phyloP scores from a whole-genome alignment of 2,888 invertebrate species.

The Hypomecis atomaria region DNA sequence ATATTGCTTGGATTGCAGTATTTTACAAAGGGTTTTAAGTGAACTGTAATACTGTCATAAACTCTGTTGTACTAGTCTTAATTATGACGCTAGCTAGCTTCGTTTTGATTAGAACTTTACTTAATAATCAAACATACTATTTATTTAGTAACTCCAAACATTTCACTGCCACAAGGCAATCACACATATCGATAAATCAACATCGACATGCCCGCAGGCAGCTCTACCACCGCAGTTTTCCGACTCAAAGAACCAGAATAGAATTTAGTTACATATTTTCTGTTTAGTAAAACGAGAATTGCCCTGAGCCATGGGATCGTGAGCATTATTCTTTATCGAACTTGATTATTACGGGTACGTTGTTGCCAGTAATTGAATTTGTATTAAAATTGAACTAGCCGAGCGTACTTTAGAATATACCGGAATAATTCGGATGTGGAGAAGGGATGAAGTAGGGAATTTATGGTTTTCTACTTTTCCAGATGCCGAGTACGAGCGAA shows the following conservation, averaged over 20 bases:
- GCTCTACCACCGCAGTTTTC: slow-evolving; percentile 59
- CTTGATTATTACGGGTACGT: slow-evolving; percentile 45
- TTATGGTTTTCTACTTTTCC: slow-evolving; percentile 23
- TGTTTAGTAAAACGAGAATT: slow-evolving; percentile 59
- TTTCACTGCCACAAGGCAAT: not conserved
- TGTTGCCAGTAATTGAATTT: slow-evolving; percentile 41
- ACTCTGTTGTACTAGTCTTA: too few species aligned
- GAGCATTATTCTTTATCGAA: slow-evolving; percentile 49
- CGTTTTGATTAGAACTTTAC: too few species aligned
- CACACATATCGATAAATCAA: slow-evolving; percentile 10
- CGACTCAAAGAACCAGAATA: slow-evolving; percentile 64
- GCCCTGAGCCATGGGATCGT: slow-evolving; percentile 41
- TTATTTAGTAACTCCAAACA: too few species aligned
- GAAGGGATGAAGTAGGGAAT: slow-evolving; percentile 30
- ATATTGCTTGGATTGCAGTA: too few species aligned
- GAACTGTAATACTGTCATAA: too few species aligned
- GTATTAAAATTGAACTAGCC: slow-evolving; percentile 44
- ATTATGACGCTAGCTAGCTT: too few species aligned
- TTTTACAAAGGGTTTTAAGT: too few species aligned
- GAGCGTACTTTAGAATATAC: slow-evolving; percentile 31
- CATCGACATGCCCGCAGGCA: slow-evolving; percentile 16
- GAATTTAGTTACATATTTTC: slow-evolving; percentile 67
- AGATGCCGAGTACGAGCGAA: slow-evolving; percentile 13
- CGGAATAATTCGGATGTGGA: slow-evolving; percentile 25
- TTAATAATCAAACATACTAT: too few species aligned